Evolutionary conservation across 1,140 invertebrate genomes (phyloP).

Genomic region (Papilio polytes): DNA sequence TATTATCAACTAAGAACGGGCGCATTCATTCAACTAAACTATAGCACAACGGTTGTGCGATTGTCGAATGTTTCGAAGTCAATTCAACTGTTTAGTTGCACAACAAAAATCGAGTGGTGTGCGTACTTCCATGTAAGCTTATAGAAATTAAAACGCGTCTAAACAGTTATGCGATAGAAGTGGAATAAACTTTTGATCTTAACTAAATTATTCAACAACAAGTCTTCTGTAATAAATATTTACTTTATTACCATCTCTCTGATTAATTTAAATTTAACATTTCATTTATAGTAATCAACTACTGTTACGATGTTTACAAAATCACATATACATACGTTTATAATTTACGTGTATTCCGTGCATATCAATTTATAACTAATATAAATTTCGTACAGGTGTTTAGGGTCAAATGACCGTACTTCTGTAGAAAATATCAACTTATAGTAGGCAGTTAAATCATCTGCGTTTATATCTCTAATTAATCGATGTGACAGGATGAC

Average conservation of each 20-base stretch:
- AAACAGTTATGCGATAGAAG: too few relatives aligned
- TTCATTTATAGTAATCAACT: conserved; percentile 7
- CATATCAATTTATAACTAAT: background rate
- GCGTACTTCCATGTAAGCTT: too few relatives aligned
- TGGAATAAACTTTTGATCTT: conserved; percentile 6
- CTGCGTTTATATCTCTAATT: conserved; percentile 29
- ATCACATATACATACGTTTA: background rate
- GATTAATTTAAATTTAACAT: background rate
- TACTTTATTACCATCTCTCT: background rate
- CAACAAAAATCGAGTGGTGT: too few relatives aligned
- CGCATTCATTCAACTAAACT: too few relatives aligned
- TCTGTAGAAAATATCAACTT: background rate
- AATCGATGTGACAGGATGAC: conserved; percentile 12
- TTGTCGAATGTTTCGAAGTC: too few relatives aligned
- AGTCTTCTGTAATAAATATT: background rate
- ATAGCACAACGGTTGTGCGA: too few relatives aligned
- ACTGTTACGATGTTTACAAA: background rate
- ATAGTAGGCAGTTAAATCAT: background rate
- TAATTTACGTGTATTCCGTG: background rate
- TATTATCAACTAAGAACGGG: background rate
- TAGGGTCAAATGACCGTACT: background rate
- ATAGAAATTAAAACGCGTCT: too few relatives aligned
- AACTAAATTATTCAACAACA: conserved; percentile 3
- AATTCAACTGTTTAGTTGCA: too few relatives aligned
- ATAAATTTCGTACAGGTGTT: background rate